Conservation (phyloP, 2,113 vertebrate genomes). For the Otocyon megalotis region DNA sequence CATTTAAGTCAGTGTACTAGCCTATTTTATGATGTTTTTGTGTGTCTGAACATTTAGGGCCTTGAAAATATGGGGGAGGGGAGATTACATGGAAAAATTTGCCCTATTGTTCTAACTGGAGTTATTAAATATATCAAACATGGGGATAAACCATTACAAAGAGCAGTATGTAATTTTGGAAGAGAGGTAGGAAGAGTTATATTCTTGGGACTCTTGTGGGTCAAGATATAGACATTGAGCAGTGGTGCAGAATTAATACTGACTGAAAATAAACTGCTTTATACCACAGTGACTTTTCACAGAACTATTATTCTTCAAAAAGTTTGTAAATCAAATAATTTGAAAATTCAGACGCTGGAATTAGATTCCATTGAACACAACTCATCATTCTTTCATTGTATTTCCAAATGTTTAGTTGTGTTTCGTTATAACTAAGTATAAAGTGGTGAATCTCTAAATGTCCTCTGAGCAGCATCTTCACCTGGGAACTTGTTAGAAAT, state of each 20-base stretch:
- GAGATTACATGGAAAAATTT: slow-evolving; percentile 5
- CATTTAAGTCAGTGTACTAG: neutral
- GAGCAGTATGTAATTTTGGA: neutral
- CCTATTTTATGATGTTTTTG: neutral
- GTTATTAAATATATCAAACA: slow-evolving; percentile 23
- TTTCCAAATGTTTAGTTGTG: neutral
- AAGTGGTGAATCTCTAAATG: neutral
- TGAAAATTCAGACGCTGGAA: neutral
- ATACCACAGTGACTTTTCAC: slow-evolving; percentile 10
- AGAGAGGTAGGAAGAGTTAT: neutral
- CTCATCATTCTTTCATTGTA: neutral
- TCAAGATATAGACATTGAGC: neutral
- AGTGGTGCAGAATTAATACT: neutral
- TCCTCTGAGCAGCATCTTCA: neutral
- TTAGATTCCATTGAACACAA: neutral
- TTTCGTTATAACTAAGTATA: neutral
- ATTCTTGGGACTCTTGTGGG: slow-evolving; percentile 4
- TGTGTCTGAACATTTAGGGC: neutral
- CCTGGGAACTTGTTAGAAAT: slow-evolving; percentile 7
- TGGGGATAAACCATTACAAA: neutral
- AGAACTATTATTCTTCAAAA: slow-evolving; percentile 36
- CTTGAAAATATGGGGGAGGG: slow-evolving; percentile 17
- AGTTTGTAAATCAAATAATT: neutral
- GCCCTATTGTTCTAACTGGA: neutral
- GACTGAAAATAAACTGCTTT: neutral